Conservation (phyloP, 2,888 invertebrate species). For the Brenthis ino region DNA sequence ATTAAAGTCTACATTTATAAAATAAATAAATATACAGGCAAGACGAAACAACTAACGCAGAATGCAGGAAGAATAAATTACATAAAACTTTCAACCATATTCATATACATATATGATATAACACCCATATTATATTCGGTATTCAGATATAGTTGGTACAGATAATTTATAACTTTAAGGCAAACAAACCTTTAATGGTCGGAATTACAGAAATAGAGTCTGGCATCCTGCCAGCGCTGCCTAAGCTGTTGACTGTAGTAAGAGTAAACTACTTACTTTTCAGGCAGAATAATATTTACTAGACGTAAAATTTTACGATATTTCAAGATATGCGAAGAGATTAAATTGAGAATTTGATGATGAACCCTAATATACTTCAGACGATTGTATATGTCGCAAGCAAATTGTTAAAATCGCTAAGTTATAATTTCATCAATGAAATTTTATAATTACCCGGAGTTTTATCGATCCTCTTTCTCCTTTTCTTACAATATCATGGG, state of each 20-base stretch:
- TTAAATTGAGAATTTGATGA: conserved; percentile 6
- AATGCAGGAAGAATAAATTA: conserved; percentile 5
- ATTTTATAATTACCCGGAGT: too few species aligned
- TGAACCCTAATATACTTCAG: not conserved
- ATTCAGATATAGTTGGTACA: conserved; percentile 8
- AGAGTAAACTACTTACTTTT: conserved; percentile 17
- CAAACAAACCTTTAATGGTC: conserved; percentile 34
- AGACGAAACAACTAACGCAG: not conserved
- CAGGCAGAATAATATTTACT: conserved; percentile 15
- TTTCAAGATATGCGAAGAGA: not conserved
- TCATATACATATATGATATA: conserved; percentile 2
- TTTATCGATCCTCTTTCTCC: too few species aligned
- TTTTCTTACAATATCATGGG: too few species aligned
- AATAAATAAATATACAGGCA: not conserved
- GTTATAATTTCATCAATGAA: too few species aligned
- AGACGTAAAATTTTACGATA: conserved; percentile 9
- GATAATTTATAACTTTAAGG: conserved; percentile 29
- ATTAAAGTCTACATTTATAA: not conserved
- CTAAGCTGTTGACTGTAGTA: conserved; percentile 25
- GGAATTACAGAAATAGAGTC: conserved; percentile 31
- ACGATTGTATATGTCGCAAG: not conserved
- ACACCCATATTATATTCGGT: not conserved
- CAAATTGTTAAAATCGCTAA: too few species aligned
- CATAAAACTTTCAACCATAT: conserved; percentile 10
- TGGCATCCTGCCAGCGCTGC: conserved; percentile 28